These are phyloP conservation scores for Tetranychus truncatus DNA, from an alignment of 2,888 invertebrate species.

Conservation along the genomic window DNA sequence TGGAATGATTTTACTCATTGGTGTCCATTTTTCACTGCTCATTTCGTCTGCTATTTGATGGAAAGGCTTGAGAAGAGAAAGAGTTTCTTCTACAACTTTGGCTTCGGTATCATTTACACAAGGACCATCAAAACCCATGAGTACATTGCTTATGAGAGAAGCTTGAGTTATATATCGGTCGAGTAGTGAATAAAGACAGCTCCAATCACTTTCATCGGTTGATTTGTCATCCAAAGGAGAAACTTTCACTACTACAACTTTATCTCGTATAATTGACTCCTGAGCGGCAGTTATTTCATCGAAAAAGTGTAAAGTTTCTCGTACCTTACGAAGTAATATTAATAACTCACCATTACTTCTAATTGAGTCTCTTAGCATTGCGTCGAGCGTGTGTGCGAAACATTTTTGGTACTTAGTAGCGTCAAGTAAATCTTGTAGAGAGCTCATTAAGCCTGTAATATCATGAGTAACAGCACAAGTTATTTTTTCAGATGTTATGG, in stretches of 20 bases:
- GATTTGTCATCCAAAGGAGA: background rate
- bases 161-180: background rate
- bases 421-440: background rate
- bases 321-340: background rate
- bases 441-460: background rate
- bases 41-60: background rate
- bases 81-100: background rate
- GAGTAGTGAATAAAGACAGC: background rate
- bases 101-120: background rate
- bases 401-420: background rate
- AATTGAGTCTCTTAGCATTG: background rate
- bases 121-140: background rate
- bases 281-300: background rate
- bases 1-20: background rate
- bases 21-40: slow-evolving; percentile 1
- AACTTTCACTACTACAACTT: background rate
- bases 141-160: background rate
- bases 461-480: background rate
- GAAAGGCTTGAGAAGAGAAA: background rate
- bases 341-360: background rate
- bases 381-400: background rate
- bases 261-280: background rate
- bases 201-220: background rate
- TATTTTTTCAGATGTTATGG: background rate
- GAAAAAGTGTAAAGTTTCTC: background rate